Base-by-base conservation (phyloP, 2,888 invertebrate genomes). In the Euspilapteryx auroguttella region DNA sequence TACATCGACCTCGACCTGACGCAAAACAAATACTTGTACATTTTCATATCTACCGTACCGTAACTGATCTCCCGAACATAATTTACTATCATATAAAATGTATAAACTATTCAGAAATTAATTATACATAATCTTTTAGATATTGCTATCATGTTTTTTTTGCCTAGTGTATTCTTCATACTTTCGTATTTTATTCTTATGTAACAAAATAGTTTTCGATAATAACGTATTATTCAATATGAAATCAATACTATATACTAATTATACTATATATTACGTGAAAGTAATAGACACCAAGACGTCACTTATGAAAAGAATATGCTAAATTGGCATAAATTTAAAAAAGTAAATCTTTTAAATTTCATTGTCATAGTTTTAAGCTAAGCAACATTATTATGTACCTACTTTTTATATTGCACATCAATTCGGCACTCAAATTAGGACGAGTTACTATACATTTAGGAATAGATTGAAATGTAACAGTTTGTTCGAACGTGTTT, bases 171-270 rank as follows among this genome's bases (percentile, higher is more conserved):
- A n/a, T n/a, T n/a, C n/a, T n/a, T n/a, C n/a, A n/a, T n/a, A n/a
- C n/a, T n/a, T n/a, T n/a, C n/a, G n/a, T n/a, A n/a, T n/a, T n/a
- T n/a, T n/a, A n/a, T n/a, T n/a, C n/a, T n/a, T n/a, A 66, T 64
- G 55, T 68, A 64, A 62, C 55, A 52, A 62, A 59, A 68, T 69
- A 66, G 69, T 61, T 69, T 69, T 69, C 66, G 59, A 71, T 69
- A 64, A 68, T 66, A 69, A 63, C 66, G 63, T 71, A 73, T n/a
- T n/a, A n/a, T 68, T 69, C 71, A 71, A 68, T 71, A 71, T 66
- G 69, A 69, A 62, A 69, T 69, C 62, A 66, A 71, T 61, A 54
- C 66, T 69, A 71, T 66, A 69, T 71, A n/a, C n/a, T n/a, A n/a
- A n/a, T n/a, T n/a, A n/a, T n/a, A n/a, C 68, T 69, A 68, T 69